Evolutionary conservation across 2,797 vertebrate genomes (phyloP).

Genomic region (Orientallactaga sibirica): DNA sequence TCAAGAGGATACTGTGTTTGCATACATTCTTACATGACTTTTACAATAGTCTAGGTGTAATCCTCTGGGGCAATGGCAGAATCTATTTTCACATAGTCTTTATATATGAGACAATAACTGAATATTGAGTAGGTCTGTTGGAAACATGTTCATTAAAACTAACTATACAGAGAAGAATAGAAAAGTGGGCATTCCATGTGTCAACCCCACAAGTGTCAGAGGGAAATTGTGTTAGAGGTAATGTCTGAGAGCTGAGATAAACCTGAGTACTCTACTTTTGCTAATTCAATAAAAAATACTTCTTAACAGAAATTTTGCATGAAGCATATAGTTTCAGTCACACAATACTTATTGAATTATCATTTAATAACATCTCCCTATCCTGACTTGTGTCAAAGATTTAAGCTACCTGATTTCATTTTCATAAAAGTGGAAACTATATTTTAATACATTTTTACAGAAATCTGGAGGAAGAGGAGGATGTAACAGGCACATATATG

Average conservation of each 20-base stretch:
- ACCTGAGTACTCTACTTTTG: not conserved
- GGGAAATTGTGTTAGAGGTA: not conserved
- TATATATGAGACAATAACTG: not conserved
- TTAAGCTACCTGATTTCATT: conserved; percentile 6
- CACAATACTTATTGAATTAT: not conserved
- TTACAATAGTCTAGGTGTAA: not conserved
- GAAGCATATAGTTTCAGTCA: not conserved
- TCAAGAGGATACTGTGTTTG: not conserved
- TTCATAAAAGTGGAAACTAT: not conserved
- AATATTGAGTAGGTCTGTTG: not conserved
- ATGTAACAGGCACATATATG: not conserved
- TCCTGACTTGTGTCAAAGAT: not conserved
- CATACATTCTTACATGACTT: not conserved
- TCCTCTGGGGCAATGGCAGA: not conserved
- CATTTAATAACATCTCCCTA: no score
- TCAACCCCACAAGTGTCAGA: not conserved
- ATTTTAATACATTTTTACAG: not conserved
- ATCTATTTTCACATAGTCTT: not conserved
- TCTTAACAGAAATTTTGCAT: not conserved
- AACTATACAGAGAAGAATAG: not conserved
- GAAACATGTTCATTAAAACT: not conserved
- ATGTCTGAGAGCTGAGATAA: not conserved
- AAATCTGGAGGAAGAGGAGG: not conserved
- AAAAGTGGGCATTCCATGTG: not conserved
- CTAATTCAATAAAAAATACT: not conserved